Conservation (phyloP, 1,140 invertebrate genomes). For the Anthonomus grandis region DNA sequence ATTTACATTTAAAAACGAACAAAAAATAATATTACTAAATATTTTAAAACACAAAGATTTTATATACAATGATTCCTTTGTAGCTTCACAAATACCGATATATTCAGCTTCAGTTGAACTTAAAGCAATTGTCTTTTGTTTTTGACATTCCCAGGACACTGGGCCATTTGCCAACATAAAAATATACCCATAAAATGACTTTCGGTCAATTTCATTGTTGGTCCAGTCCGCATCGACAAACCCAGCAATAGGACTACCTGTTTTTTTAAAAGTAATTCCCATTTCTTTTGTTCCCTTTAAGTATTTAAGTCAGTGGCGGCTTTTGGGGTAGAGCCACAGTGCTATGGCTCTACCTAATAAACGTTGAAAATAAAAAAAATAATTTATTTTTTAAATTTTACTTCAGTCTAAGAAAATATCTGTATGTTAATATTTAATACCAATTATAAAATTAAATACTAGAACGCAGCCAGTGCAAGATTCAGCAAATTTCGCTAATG, state of each 20-base stretch:
- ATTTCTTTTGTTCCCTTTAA: slow-evolving; percentile 22
- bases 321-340: too few species aligned
- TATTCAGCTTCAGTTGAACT: slow-evolving; percentile 45
- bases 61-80: slow-evolving; percentile 3
- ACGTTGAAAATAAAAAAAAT: too few species aligned
- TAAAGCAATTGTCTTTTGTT: slow-evolving; percentile 38
- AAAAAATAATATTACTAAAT: too few species aligned
- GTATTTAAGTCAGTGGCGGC: too few species aligned
- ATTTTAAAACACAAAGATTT: not conserved
- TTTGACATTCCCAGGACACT: slow-evolving; percentile 36
- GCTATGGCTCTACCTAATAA: too few species aligned
- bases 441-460: too few species aligned
- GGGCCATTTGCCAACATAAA: slow-evolving; percentile 28
- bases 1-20: too few species aligned
- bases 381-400: too few species aligned
- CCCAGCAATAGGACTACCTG: slow-evolving; percentile 10
- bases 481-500: too few species aligned
- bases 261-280: slow-evolving; percentile 18
- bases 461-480: too few species aligned
- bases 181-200: slow-evolving; percentile 42
- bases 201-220: slow-evolving; percentile 37
- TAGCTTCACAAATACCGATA: slow-evolving; percentile 30
- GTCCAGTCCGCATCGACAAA: slow-evolving; percentile 47
- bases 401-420: too few species aligned
- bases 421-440: too few species aligned